Base-by-base conservation (phyloP, 92 coral and sea anemone genomes). In the Porites rus region DNA sequence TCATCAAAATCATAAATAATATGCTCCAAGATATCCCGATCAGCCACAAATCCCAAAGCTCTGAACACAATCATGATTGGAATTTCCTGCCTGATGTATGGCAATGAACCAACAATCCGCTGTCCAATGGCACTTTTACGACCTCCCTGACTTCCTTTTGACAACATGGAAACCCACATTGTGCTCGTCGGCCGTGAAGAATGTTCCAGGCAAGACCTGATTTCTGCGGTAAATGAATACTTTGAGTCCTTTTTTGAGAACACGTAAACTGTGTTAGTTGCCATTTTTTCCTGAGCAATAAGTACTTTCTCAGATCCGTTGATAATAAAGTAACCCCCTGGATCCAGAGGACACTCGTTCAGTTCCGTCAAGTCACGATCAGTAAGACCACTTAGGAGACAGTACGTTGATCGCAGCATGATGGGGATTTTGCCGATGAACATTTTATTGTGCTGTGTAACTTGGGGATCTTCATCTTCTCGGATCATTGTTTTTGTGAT, bases 151-250 rank as follows among this genome's bases (percentile, higher is more conserved):
- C 98, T 97, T 69, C 99, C 98, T 66, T 92, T 95, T 10, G 99
- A 94, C 54, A 97, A 81, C 98, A 97, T 97, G 19, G 99, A 97
- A n/a, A 97, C 99, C 99, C 99, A 97, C 99, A 97, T 97, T 18
- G 99, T 93, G 79, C 99, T 97, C 1, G 99, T 97, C 2, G 99
- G 99, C 1, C 99, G 84, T 4, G 99, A 97, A 2, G 99, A 97
- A 76, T 97, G 99, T 80, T 97, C 99, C 46, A 97, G 80, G 81
- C 99, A 97, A 1, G 99, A 97, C 6, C 99, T 93, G 50, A 97
- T 97, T 88, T 97, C 99, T 6, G 99, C 98, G 1, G 99, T 97
- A 80, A 95, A 97, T 1, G 98, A 97, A 83, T 97, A 97, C 80
- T 97, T 97, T 54, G 99, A 97, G 82, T 97, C 99, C 76, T 97